Base-by-base conservation (phyloP, 2,797 vertebrate species). In the Oreortyx pictus region DNA sequence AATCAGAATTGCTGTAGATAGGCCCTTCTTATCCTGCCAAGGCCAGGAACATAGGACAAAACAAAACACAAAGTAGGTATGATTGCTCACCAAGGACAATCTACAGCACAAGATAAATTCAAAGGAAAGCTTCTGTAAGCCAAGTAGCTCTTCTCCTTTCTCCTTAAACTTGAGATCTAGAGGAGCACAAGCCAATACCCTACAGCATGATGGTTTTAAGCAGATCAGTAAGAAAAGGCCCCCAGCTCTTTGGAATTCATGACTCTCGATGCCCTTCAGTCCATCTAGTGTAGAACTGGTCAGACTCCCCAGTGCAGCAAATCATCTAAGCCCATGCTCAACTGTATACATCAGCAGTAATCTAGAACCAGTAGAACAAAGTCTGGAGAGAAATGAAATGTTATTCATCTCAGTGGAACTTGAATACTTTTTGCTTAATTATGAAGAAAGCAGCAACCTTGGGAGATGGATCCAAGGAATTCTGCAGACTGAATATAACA, bases 1-100 rank as follows among this genome's bases (percentile, higher is more conserved):
- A 14, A 99, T 91, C 2, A 99, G 97, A 98, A 99, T 98, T 44
- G 99, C 99, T 78, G 98, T 98, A 65, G 99, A 97, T n/a, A 97
- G 91, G 65, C 98, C 98, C 6, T 96, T 94, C 12, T 80, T 50
- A 35, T 98, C 97, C 99, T 99, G 92, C 8, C 93, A 91, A 86
- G 16, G 64, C 23, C 57, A 65, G 23, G 29, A 85, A 56, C 72
- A 88, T 7, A 87, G 74, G 73, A 62, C 29, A 89, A 81, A 82
- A 37, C 39, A 79, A 73, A 89, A 64, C 47, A 78, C 59, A 73
- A 76, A 52, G 47, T 29, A 83, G 56, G 12, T n/a, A 59, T 5
- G 23, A 37, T 62, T 29, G 70, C 18, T 12, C 73, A 47, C 17
- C 73, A 91, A 72, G 80, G 71, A 77, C 85, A 88, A 71, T 0